Base-by-base conservation (phyloP, 2,888 invertebrate genomes). In the Cantharis rustica region DNA sequence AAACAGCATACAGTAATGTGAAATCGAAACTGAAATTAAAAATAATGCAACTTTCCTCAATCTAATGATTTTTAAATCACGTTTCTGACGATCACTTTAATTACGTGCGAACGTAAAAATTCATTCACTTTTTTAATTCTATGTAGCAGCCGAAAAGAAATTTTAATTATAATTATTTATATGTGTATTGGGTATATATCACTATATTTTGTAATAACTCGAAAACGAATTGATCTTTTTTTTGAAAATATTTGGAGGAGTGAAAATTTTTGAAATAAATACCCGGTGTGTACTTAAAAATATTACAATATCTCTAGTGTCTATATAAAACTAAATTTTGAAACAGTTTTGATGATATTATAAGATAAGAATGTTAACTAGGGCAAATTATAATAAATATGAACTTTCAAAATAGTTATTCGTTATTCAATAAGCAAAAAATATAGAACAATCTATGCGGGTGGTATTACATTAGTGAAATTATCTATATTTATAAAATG, bases 1-100 rank as follows among this genome's bases (percentile, higher is more conserved):
- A 47, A 47, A 47, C n/a, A 47, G n/a, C 47, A 9, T 27, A 27
- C 47, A 47, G 47, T 47, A 47, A 47, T 5, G 23, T 20, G 64
- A 66, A 66, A 66, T 66, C 64, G 64, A 66, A 66, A 66, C 20
- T 66, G 64, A 66, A n/a, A 47, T n/a, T 47, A 47, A 47, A 47
- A 47, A n/a, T 47, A 47, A 47, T 47, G 47, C 7, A 47, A 47
- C 47, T 47, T 47, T 47, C 47, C 13, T 47, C 47, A 47, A 47
- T n/a, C n/a, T n/a, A 47, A 47, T 47, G 47, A n/a, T 47, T 13
- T 47, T n/a, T 47, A 47, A 47, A 47, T n/a, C 47, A 47, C 47
- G 47, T 47, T 47, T n/a, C n/a, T n/a, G n/a, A 47, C n/a, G 47
- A 47, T 47, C 13, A 47, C n/a, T 47, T 47, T 47, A 47, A 47